These are phyloP conservation scores for Laupala kohalensis DNA, from an alignment of 1,140 invertebrate genomes.

Conservation along the genomic window DNA sequence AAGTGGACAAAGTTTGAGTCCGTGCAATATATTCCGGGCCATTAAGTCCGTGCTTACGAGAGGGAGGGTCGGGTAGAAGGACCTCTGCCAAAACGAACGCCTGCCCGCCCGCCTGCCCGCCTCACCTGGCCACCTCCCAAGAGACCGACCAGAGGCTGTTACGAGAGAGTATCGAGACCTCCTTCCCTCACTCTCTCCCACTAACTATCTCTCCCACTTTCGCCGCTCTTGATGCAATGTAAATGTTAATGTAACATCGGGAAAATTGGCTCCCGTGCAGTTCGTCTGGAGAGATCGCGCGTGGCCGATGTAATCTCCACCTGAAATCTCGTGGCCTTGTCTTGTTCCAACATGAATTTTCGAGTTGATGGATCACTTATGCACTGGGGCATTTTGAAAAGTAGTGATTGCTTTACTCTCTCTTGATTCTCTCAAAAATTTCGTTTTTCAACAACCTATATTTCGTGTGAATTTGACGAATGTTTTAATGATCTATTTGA, in stretches of 20 bases:
- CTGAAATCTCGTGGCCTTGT: no score
- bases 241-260: neutral
- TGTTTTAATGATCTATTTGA: no score
- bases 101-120: no score
- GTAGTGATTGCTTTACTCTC: no score
- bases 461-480: no score
- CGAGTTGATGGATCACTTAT: no score
- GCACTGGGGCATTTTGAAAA: no score
- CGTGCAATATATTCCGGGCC: neutral
- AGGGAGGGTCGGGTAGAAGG: neutral
- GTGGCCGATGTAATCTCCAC: neutral
- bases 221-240: neutral
- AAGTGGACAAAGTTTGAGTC: conserved; percentile 5
- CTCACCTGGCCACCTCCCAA: neutral
- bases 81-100: neutral
- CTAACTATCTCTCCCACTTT: neutral
- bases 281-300: neutral
- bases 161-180: neutral
- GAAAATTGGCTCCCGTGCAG: neutral
- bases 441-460: no score
- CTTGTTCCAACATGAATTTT: no score
- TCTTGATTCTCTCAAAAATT: no score
- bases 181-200: neutral
- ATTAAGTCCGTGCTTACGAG: neutral
- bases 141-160: neutral